phyloP scores from a whole-genome alignment of 2,888 invertebrate species.

The Limenitis camilla region DNA sequence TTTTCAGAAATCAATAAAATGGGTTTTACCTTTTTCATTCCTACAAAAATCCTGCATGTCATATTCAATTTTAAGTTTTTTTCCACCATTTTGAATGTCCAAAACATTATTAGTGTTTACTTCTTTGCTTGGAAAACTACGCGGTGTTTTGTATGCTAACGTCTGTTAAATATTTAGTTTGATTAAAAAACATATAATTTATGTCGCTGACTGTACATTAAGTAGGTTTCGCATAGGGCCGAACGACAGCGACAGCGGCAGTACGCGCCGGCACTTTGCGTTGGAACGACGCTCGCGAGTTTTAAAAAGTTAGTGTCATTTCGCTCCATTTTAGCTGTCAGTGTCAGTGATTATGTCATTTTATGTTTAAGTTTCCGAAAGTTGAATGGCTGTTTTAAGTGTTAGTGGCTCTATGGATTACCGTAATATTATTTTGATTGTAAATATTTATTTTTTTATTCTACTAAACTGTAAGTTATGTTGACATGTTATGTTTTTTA shows the following conservation, averaged over 20 bases:
- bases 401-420: slow-evolving; percentile 20
- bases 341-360: slow-evolving; percentile 16
- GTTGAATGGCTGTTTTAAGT: slow-evolving; percentile 17
- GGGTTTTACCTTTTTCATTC: no score
- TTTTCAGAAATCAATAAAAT: no score
- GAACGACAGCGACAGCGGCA: slow-evolving; percentile 26
- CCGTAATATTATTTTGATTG: slow-evolving; percentile 18
- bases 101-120: no score
- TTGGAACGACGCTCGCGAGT: slow-evolving; percentile 27
- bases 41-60: no score
- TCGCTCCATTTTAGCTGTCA: slow-evolving; percentile 32
- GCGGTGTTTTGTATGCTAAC: no score
- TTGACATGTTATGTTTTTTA: no score
- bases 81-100: no score
- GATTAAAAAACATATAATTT: background rate
- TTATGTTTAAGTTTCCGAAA: slow-evolving; percentile 22
- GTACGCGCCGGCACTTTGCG: slow-evolving; percentile 36
- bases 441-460: slow-evolving; percentile 21
- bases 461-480: no score
- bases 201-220: slow-evolving; percentile 6
- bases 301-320: slow-evolving; percentile 27
- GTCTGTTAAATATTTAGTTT: no score
- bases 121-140: no score
- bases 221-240: slow-evolving; percentile 17
- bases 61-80: no score